phyloP scores from a whole-genome alignment of 1,140 invertebrate genomes.

The Drosophila willistoni region DNA sequence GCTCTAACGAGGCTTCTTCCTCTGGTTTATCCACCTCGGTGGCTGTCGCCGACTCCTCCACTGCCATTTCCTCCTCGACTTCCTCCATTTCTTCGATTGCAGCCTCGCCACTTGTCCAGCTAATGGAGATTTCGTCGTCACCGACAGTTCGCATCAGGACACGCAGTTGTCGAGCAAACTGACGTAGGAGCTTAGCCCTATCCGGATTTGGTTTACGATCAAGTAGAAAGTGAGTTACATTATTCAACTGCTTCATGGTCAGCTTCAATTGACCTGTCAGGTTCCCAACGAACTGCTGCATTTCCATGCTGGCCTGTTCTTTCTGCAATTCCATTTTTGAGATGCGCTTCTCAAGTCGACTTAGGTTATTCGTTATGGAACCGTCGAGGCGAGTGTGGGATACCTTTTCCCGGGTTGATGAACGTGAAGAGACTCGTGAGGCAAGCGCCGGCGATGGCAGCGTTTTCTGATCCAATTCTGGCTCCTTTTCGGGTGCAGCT shows the following conservation, averaged over 20 bases:
- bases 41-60: constrained; percentile 11
- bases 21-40: constrained; percentile 45
- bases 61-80: constrained; percentile 31
- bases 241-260: constrained; percentile 70
- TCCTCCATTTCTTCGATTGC: constrained; percentile 32
- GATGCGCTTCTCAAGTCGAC: constrained; percentile 49
- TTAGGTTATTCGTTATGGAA: constrained; percentile 26
- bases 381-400: constrained; percentile 32
- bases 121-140: constrained; percentile 51
- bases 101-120: constrained; percentile 51
- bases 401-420: constrained; percentile 25
- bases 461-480: not conserved
- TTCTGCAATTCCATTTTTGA: constrained; percentile 61
- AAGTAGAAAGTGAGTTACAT: constrained; percentile 64
- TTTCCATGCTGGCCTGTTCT: constrained; percentile 49
- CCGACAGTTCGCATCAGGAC: constrained; percentile 39
- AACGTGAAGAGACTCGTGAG: constrained; percentile 36
- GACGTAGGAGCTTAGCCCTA: constrained; percentile 44
- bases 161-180: constrained; percentile 55
- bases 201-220: constrained; percentile 56
- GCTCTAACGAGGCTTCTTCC: constrained; percentile 45
- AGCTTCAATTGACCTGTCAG: constrained; percentile 63
- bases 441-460: not conserved
- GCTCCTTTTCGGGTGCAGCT: not conserved
- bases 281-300: constrained; percentile 12